Conservation (phyloP, 2,888 invertebrate species). For the Drosophila ustulata region DNA sequence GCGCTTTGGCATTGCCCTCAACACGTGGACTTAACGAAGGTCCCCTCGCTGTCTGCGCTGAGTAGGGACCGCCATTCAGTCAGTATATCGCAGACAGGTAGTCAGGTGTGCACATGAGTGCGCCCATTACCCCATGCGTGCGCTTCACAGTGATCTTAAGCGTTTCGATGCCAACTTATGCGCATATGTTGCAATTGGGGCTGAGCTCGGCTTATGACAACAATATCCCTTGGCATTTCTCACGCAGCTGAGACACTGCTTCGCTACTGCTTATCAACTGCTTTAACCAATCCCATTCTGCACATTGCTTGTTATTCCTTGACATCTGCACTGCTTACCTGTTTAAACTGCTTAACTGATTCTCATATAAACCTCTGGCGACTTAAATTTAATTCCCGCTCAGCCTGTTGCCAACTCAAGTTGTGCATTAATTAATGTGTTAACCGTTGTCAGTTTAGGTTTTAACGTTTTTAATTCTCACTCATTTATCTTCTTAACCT, state of each 20-base stretch:
- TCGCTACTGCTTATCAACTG: not conserved
- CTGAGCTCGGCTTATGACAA: constrained; percentile 5
- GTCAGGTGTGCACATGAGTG: constrained; percentile 28
- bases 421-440: not conserved
- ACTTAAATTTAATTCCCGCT: not conserved
- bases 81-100: not conserved
- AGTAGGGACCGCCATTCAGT: constrained; percentile 1
- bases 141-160: constrained; percentile 13
- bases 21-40: constrained; percentile 50
- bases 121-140: constrained; percentile 18
- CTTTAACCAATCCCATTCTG: not conserved
- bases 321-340: not conserved
- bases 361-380: not conserved
- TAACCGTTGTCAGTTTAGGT: constrained; percentile 1
- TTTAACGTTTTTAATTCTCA: not conserved
- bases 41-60: not conserved
- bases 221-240: not conserved
- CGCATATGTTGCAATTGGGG: constrained; percentile 13
- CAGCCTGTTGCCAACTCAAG: no score
- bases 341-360: not conserved
- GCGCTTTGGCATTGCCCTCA: constrained; percentile 67
- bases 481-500: constrained; percentile 6
- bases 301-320: not conserved
- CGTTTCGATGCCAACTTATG: constrained; percentile 29
- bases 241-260: constrained; percentile 8